Evolutionary conservation across 2,113 vertebrate genomes (phyloP).

Genomic region (Periophthalmodon schlosseri): DNA sequence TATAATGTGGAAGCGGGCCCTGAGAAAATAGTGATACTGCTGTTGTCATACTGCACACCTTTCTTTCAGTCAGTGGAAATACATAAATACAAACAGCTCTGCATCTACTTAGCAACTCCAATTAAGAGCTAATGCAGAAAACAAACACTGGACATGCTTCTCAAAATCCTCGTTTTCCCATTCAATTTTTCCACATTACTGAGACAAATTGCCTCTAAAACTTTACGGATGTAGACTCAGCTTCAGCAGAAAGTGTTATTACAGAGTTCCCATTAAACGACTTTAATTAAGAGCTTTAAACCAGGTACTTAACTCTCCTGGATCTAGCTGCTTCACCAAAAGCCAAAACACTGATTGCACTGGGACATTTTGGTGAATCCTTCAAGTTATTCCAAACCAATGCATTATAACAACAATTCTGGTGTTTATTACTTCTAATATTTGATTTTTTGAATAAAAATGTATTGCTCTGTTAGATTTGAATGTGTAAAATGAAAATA

Average conservation of each 20-base stretch:
- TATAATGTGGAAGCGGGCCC: too few species aligned
- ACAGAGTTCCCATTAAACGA: background rate
- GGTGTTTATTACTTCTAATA: background rate
- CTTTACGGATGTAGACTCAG: background rate
- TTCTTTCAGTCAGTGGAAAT: background rate
- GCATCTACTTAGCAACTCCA: background rate
- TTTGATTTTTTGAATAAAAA: background rate
- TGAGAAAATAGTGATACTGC: too few species aligned
- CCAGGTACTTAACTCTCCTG: conserved; percentile 28
- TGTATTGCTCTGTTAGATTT: background rate
- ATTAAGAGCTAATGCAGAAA: background rate
- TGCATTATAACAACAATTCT: background rate
- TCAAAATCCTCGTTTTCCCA: background rate
- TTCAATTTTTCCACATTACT: conserved; percentile 11
- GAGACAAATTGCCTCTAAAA: background rate
- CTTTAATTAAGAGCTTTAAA: conserved; percentile 4
- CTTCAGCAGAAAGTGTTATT: background rate
- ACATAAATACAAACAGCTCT: background rate
- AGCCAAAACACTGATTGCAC: conserved; percentile 15
- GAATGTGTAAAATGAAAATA: background rate
- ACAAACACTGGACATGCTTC: background rate
- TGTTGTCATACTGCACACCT: too few species aligned
- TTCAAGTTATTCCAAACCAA: conserved; percentile 16
- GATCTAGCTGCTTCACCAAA: background rate
- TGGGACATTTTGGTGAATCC: conserved; percentile 17